Evolutionary conservation across 2,113 vertebrate genomes (phyloP).

Genomic region (Fregata magnificens): DNA sequence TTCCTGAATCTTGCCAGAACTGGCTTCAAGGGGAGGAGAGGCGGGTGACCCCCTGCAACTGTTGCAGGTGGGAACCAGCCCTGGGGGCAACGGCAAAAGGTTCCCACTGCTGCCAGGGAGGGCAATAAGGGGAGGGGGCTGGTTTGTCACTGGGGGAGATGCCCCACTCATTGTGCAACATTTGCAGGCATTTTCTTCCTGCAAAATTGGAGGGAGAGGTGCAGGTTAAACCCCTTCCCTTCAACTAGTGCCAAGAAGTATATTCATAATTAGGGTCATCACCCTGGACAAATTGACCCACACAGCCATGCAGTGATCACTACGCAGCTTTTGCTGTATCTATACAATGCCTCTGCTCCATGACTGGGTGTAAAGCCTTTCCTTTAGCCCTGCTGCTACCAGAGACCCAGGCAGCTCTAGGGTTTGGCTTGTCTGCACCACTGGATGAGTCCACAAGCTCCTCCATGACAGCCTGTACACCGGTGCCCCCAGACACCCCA

Average conservation of each 20-base stretch:
- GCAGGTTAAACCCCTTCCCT: not conserved
- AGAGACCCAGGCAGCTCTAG: not conserved
- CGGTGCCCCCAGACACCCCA: not conserved
- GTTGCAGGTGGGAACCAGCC: not conserved
- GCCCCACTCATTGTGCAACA: not conserved
- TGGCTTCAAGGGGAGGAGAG: not conserved
- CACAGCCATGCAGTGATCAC: not conserved
- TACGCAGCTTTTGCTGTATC: not conserved
- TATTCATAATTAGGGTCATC: not conserved
- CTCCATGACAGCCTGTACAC: not conserved
- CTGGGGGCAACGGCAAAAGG: not conserved
- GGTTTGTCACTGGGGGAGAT: not conserved
- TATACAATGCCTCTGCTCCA: not conserved
- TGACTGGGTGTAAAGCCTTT: not conserved
- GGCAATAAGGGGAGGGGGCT: not conserved
- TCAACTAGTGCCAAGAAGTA: not conserved
- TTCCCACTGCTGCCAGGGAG: not conserved
- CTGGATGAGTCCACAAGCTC: not conserved
- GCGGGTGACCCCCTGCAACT: not conserved
- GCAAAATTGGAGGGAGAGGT: not conserved
- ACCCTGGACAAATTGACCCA: rapidly evolving
- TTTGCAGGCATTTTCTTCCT: not conserved
- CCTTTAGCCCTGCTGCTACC: not conserved
- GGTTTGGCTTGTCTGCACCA: not conserved
- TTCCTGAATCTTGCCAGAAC: not conserved